Percentiles rank a stretch among this genome's conserved stretches.
Evolutionary conservation across 2,888 invertebrate genomes (phyloP).

Genomic region (Chirona hameri): DNA sequence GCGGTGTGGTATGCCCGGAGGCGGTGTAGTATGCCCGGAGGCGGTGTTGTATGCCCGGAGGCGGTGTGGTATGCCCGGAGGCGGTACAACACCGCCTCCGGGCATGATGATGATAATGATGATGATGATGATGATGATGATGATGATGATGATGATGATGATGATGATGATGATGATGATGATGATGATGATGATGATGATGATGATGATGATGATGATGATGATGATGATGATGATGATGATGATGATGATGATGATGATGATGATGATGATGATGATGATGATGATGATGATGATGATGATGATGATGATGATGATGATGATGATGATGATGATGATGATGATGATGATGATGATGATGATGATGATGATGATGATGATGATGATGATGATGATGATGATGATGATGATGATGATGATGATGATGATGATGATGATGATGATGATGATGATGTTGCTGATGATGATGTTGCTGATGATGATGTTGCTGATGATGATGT

Average conservation of each 20-base stretch:
- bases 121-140: slow-evolving; percentile 22
- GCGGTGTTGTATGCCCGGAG: too few species aligned
- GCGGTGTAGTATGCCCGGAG: too few species aligned
- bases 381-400: slow-evolving; percentile 22
- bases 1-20: too few species aligned
- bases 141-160: slow-evolving; percentile 22
- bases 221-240: slow-evolving; percentile 22
- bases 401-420: slow-evolving; percentile 22
- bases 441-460: too few species aligned
- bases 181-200: slow-evolving; percentile 11
- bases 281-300: slow-evolving; percentile 22
- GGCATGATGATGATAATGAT: too few species aligned
- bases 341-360: slow-evolving; percentile 22
- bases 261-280: slow-evolving; percentile 22
- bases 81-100: too few species aligned
- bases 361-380: slow-evolving; percentile 22
- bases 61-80: too few species aligned
- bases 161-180: slow-evolving; percentile 22
- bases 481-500: too few species aligned
- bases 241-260: slow-evolving; percentile 22
- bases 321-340: slow-evolving; percentile 22
- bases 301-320: slow-evolving; percentile 22
- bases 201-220: slow-evolving; percentile 22
- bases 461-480: too few species aligned
- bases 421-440: slow-evolving; percentile 2